Conservation (phyloP, 2,113 vertebrate species). For the Hystrix brachyura region DNA sequence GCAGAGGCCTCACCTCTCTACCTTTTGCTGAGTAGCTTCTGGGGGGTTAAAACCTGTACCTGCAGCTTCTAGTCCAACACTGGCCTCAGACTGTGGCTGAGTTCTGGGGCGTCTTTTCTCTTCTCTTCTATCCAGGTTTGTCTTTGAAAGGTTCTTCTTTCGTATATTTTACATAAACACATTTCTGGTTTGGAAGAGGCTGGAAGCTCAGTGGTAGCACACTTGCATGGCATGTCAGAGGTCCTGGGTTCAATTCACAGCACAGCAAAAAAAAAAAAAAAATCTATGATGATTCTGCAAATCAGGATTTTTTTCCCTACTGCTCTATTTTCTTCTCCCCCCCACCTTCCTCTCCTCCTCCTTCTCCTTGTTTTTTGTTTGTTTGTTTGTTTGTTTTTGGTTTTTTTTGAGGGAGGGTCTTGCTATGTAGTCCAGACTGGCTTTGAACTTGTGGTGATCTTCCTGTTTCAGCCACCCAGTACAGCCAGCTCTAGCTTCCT, state of each 20-base stretch:
- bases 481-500: neutral
- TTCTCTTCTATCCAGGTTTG: neutral
- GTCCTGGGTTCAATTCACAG: neutral
- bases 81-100: neutral
- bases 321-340: neutral
- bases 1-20: neutral
- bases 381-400: too few species aligned
- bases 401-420: neutral
- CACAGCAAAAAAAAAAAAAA: neutral
- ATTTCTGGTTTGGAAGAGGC: neutral
- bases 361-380: neutral
- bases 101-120: neutral
- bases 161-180: neutral
- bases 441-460: neutral
- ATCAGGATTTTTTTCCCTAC: neutral
- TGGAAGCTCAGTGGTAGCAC: neutral
- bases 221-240: neutral
- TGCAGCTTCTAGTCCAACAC: neutral
- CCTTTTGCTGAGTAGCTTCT: neutral
- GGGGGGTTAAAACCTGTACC: neutral
- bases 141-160: constrained; percentile 39
- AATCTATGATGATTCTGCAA: neutral
- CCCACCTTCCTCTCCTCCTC: neutral
- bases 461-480: neutral
- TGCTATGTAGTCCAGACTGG: neutral